Evolutionary conservation across 2,797 vertebrate species (phyloP), one percentile per base, ranked within the genome.

Genomic region (Enteromius thamalakanensis): DNA sequence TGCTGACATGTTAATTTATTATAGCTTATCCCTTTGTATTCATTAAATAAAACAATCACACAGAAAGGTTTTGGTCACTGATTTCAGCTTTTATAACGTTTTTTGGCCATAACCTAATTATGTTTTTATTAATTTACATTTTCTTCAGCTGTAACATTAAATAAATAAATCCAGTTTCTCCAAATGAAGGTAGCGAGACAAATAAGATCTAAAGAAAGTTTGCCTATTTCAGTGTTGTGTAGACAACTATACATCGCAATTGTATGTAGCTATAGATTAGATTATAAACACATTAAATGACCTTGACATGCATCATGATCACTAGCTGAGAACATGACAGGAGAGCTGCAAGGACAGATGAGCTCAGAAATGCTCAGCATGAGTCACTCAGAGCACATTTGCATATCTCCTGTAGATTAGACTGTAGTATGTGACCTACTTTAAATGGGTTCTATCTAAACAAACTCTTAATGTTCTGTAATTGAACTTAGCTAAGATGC

Each of bases 351-450:
- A 81, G 80, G 80, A 64, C n/a, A 26, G 14, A 62, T 81, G 17
- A 70, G 23, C 37, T 80, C 21, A 80, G 53, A 69, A 58, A n/a
- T 29, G 45, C 65, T 53, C n/a, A 32, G 81, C 55, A 45, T 70
- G 71, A 79, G 23, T 55, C 62, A 71, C 26, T 69, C 21, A n/a
- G 26, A 81, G 58, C 4, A 58, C 34, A 55, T 77, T 76, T 79
- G 81, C 70, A 78, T 83, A 82, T 76, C 45, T 74, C 15, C 6
- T 76, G 17, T n/a, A 82, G 70, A 68, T 82, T 76, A 42, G 60
- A 64, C 45, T 60, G 32, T 72, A 53, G 65, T 37, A 79, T 67
- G 14, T 29, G 32, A 7, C 21, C 3, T 23, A 67, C 71, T 65
- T 75, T 53, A 49, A 55, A 65, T 65, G 45, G 40, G 47, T 67